Conservation (phyloP, 2,113 vertebrate species). For the Ia io region DNA sequence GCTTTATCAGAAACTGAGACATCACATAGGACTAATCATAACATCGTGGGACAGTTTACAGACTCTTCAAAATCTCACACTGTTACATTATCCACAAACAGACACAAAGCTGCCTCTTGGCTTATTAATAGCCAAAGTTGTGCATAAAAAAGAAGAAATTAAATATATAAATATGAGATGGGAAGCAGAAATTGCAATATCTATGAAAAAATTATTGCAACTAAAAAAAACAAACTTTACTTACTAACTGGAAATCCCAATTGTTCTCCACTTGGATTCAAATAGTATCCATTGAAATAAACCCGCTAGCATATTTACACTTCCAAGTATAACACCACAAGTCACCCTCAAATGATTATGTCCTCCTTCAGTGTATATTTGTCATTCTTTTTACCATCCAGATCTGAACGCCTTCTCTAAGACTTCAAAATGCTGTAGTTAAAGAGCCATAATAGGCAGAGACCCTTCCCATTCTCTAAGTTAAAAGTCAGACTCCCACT, state of each 20-base stretch:
- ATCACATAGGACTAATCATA: background rate
- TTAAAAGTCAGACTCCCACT: background rate
- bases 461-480: background rate
- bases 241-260: background rate
- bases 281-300: background rate
- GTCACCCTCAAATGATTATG: background rate
- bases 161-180: slow-evolving; percentile 18
- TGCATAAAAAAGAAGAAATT: background rate
- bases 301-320: background rate
- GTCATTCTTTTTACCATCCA: background rate
- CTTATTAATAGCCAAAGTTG: background rate
- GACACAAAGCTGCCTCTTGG: background rate
- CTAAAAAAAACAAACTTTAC: slow-evolving; percentile 8
- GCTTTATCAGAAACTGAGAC: background rate
- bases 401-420: background rate
- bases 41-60: background rate
- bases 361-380: background rate
- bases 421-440: background rate
- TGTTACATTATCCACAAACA: slow-evolving; percentile 1
- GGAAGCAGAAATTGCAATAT: slow-evolving; percentile 22
- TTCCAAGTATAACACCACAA: background rate
- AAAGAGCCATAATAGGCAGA: background rate
- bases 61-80: slow-evolving; percentile 6
- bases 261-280: background rate
- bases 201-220: background rate